These are phyloP conservation scores for Allophyes oxyacanthae DNA, from an alignment of 2,888 invertebrate species.

Conservation along the genomic window DNA sequence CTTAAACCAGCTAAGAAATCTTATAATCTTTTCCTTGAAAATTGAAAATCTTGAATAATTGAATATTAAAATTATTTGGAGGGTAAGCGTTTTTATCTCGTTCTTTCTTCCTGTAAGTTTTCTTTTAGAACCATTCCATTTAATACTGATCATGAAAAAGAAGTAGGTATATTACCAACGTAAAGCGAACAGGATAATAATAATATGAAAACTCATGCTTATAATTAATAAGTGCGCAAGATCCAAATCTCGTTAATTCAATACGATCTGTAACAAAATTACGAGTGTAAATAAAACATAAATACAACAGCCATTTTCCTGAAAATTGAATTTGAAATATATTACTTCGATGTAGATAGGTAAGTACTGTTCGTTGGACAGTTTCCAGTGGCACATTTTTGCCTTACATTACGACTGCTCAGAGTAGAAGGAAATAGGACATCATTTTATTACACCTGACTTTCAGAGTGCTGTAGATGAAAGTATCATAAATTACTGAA, in stretches of 20 bases:
- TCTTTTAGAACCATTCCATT: constrained; percentile 36
- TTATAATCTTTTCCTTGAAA: constrained; percentile 83
- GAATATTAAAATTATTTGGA: constrained; percentile 79
- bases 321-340: constrained; percentile 75
- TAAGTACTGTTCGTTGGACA: constrained; percentile 64
- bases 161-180: not conserved
- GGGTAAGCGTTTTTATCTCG: constrained; percentile 65
- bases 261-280: constrained; percentile 50
- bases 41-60: constrained; percentile 86
- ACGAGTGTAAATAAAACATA: constrained; percentile 61
- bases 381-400: constrained; percentile 71
- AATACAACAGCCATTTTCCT: constrained; percentile 59
- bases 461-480: constrained; percentile 33
- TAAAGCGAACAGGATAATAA: constrained; percentile 2
- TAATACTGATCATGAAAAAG: constrained; percentile 16
- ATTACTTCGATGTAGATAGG: constrained; percentile 63
- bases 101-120: constrained; percentile 45
- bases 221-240: constrained; percentile 13
- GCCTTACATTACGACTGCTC: constrained; percentile 64
- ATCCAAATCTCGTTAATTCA: constrained; percentile 33
- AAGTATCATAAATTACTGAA: constrained; percentile 34
- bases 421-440: constrained; percentile 61
- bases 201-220: constrained; percentile 13
- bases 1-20: constrained; percentile 83
- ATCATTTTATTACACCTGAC: constrained; percentile 58